These are phyloP conservation scores for Aporophyla nigra DNA, from an alignment of 2,888 invertebrate genomes.

Conservation along the genomic window DNA sequence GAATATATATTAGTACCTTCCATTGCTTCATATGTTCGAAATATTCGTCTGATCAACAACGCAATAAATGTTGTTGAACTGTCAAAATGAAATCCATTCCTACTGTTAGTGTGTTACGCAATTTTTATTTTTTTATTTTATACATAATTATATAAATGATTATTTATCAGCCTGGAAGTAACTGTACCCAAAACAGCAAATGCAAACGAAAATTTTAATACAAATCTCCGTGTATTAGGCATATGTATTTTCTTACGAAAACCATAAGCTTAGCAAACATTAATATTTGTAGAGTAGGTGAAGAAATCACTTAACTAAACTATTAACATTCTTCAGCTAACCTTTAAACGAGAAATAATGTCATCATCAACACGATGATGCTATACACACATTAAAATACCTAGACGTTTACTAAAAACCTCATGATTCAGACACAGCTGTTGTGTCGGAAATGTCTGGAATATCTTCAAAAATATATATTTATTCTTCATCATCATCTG, in stretches of 20 bases:
- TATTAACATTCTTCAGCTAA: slow-evolving; percentile 34
- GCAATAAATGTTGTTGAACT: no score
- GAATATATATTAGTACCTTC: no score
- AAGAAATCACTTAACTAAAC: slow-evolving; percentile 6
- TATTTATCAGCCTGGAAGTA: no score
- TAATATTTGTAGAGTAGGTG: neutral
- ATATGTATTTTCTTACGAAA: neutral
- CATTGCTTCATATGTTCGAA: no score
- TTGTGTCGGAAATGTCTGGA: slow-evolving; percentile 48
- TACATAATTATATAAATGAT: no score
- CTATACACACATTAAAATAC: slow-evolving; percentile 43
- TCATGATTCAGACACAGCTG: slow-evolving; percentile 52
- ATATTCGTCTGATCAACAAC: no score
- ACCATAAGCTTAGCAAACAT: neutral
- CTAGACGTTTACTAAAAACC: slow-evolving; percentile 18
- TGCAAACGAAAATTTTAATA: no score
- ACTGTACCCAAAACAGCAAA: no score
- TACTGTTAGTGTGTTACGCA: no score
- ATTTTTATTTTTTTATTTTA: no score
- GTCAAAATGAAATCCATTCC: no score
- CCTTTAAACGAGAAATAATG: slow-evolving; percentile 27
- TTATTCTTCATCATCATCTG: no score
- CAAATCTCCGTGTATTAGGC: neutral
- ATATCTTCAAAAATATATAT: slow-evolving; percentile 17
- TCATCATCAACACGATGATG: slow-evolving; percentile 12